Base-by-base conservation (phyloP, 1,140 invertebrate species). In the Pogonomyrmex californicus region DNA sequence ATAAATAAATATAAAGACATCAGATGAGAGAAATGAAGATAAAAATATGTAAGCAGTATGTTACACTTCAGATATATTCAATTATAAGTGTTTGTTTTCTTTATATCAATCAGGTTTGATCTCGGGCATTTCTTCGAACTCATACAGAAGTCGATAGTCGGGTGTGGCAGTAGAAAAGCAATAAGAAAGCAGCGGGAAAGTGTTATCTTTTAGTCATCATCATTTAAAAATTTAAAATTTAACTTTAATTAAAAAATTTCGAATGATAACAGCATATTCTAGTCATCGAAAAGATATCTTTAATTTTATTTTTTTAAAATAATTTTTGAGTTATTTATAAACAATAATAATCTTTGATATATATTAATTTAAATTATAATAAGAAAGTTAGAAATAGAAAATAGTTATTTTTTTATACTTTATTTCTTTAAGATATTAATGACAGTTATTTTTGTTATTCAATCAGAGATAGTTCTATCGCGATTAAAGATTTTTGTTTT, bases 111-210 rank as follows among this genome's bases (percentile, higher is more conserved):
- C 14, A 56, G 3, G 30, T 23, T 49, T 62, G 41, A 62, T 30
- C 60, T 56, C 73, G 36, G 51, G 7, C 70, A 76, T 86, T 86
- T 68, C 75, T 62, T 86, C 51, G 51, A 86, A 44, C 63, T 90
- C 77, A 71, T 76, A 30, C 23, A 90, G 73, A 90, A 90, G 41
- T 47, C 49, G 49, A 9, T 68, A 63, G 60, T 12, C 78, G 87
- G 87, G 90, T 56, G 88, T 91, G 88, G 86, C 76, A 86, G 68
- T 23, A 88, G 78, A 85, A 90, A 88, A 91, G 83, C 86, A 30
- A 23, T 38, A 79, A 68, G 36, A 54, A 62, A 79, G 62, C 36
- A 78, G 17, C 62, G 90, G 65, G 88, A 91, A 91, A 90, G 88
- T 91, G 85, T 88, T 88, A 88, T 91, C 66, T 86, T 71, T 88